Conservation (phyloP, 2,113 vertebrate species). For the Corydoras maculifer region DNA sequence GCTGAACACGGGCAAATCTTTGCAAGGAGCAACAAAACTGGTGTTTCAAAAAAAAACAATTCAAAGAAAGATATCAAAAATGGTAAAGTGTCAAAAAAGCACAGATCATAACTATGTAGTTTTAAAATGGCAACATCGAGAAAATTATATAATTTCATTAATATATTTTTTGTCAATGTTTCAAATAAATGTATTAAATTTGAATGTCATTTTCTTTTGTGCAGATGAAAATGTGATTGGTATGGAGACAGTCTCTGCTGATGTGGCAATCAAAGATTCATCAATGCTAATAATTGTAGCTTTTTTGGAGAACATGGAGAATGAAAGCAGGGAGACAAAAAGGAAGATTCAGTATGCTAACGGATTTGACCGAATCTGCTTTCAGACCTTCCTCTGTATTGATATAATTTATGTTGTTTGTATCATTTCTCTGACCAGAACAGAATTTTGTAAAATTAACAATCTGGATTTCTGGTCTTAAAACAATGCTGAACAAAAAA, state of each 20-base stretch:
- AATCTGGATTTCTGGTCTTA: constrained; percentile 56
- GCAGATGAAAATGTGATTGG: constrained; percentile 18
- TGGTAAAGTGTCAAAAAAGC: no score
- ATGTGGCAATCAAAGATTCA: constrained; percentile 7
- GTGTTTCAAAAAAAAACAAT: no score
- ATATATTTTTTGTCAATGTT: no score
- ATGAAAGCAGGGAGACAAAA: constrained; percentile 17
- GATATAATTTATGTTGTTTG: constrained; percentile 30
- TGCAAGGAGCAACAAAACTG: not conserved
- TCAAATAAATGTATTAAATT: no score
- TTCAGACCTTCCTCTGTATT: constrained; percentile 44
- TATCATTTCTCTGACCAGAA: constrained; percentile 35
- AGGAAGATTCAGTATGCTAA: constrained; percentile 34
- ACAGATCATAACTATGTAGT: no score
- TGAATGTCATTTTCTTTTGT: not conserved
- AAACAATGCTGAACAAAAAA: not conserved
- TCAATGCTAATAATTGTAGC: constrained; percentile 45
- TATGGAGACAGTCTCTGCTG: constrained; percentile 3
- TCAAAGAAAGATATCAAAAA: no score
- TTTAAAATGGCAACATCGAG: no score
- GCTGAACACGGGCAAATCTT: constrained; percentile 34
- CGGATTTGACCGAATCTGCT: constrained; percentile 48
- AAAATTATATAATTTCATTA: no score
- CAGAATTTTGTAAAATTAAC: constrained; percentile 37
- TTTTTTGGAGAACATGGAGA: constrained; percentile 47